Conservation (phyloP, 2,797 vertebrate species). For the Helostoma temminkii region DNA sequence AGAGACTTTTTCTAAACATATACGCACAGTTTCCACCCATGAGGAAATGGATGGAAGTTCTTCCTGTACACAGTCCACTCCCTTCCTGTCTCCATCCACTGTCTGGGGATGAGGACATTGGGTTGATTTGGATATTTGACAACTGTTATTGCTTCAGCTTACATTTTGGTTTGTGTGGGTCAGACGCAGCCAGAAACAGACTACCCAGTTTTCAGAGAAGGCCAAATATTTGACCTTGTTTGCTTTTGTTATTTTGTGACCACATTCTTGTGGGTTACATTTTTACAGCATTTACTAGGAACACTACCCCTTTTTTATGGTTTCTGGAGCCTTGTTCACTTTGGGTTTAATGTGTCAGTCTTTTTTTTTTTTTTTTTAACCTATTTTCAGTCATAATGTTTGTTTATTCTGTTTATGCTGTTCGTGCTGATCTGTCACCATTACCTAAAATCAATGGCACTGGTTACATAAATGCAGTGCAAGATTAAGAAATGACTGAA, state of each 20-base stretch:
- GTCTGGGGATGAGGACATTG: slow-evolving; percentile 60
- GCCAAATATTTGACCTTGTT: slow-evolving; percentile 68
- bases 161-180: slow-evolving; percentile 28
- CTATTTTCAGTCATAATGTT: slow-evolving; percentile 17
- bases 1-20: slow-evolving; percentile 54
- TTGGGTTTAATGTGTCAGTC: not conserved
- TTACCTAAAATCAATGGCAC: slow-evolving; percentile 20
- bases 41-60: slow-evolving; percentile 68
- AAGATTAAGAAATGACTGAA: slow-evolving; percentile 2
- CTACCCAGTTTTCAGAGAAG: slow-evolving; percentile 51
- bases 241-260: slow-evolving; percentile 60
- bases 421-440: too few species aligned
- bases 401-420: not conserved
- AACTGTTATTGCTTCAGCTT: slow-evolving; percentile 37
- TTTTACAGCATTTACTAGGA: slow-evolving; percentile 43
- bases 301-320: slow-evolving; percentile 35
- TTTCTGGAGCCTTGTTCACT: not conserved
- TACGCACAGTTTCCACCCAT: slow-evolving; percentile 43
- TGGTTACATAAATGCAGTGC: slow-evolving; percentile 1
- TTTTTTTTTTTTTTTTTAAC: not conserved
- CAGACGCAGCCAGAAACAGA: slow-evolving; percentile 40
- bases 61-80: slow-evolving; percentile 64
- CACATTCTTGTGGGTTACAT: slow-evolving; percentile 52
- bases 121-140: slow-evolving; percentile 43
- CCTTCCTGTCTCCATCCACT: slow-evolving; percentile 78